Evolutionary conservation across 2,113 vertebrate species (phyloP).

Genomic region (Spea bombifrons): DNA sequence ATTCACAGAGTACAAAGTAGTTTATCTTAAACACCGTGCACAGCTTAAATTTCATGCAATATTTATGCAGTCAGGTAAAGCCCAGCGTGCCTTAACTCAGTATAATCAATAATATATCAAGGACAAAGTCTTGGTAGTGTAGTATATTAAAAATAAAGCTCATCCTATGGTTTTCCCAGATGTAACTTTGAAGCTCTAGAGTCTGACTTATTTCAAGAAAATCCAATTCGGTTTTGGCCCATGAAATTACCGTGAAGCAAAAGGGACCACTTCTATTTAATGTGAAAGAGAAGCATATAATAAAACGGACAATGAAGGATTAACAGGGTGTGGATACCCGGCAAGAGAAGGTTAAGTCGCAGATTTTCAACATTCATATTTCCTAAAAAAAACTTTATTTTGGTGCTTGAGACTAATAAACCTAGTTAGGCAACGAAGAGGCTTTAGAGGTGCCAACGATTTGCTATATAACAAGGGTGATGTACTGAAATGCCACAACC

Average conservation of each 20-base stretch:
- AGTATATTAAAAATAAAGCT: constrained; percentile 4
- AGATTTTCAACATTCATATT: no score
- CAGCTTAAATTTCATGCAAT: constrained; percentile 27
- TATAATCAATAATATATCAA: constrained; percentile 41
- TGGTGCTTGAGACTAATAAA: no score
- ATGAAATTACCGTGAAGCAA: neutral
- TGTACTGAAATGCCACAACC: no score
- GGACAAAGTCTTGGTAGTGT: constrained; percentile 15
- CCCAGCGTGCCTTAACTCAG: constrained; percentile 4
- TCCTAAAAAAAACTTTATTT: no score
- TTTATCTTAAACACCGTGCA: neutral
- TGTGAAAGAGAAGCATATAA: neutral
- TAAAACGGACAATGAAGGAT: neutral
- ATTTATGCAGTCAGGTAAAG: constrained; percentile 19
- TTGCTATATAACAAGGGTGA: no score
- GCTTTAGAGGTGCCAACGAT: no score
- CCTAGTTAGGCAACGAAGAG: no score
- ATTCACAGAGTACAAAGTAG: constrained; percentile 1
- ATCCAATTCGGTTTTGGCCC: neutral
- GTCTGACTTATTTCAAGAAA: neutral
- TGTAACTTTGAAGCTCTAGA: neutral
- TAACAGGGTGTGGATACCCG: no score
- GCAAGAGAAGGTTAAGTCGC: no score
- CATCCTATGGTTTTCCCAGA: neutral
- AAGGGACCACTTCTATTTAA: neutral